Base-by-base conservation (phyloP, 2,113 vertebrate species). In the Mobula hypostoma region DNA sequence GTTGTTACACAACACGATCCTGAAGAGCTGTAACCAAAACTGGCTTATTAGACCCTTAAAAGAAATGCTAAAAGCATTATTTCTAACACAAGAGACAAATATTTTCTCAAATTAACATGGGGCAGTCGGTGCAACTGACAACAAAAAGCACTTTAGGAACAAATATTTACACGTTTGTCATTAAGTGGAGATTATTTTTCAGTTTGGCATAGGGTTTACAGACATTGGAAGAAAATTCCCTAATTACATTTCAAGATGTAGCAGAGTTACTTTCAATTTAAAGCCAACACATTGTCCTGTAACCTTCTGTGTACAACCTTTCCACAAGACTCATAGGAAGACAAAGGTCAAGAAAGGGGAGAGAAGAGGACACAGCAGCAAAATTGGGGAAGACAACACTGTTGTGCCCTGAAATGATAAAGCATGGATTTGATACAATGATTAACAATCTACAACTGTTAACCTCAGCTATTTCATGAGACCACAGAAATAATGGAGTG, bases 121-220 rank as follows among this genome's bases (percentile, higher is more conserved):
- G 96, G 96, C 96, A 95, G 97, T 98, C 98, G 97, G 97, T 96
- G 97, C 98, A 97, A 96, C 97, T 97, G 98, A 98, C 97, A 96
- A 96, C 70, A 74, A 74, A 74, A 93, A 93, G 32, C 70, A 95
- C 96, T 97, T 97, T 98, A 97, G 94, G 95, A 96, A 96, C 97
- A 99, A 99, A 99, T 99, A 99, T 99, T 99, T 99, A 99, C 98
- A 98, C 98, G 12, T 97, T 97, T 95, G 95, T 96, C 97, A 98
- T 98, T 98, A 99, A 98, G 96, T 98, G 97, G 95, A 96, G 97
- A 96, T 99, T 95, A 87, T 95, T 96, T 99, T 99, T 98, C 98
- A 97, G 95, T 97, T 97, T 96, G 70, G 95, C 56, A 61, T 76
- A 15, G 78, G 96, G 96, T 40, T 93, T 48, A 72, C 72, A 93